Evolutionary conservation across 2,888 invertebrate genomes (phyloP).

Genomic region (Myathropa florea): DNA sequence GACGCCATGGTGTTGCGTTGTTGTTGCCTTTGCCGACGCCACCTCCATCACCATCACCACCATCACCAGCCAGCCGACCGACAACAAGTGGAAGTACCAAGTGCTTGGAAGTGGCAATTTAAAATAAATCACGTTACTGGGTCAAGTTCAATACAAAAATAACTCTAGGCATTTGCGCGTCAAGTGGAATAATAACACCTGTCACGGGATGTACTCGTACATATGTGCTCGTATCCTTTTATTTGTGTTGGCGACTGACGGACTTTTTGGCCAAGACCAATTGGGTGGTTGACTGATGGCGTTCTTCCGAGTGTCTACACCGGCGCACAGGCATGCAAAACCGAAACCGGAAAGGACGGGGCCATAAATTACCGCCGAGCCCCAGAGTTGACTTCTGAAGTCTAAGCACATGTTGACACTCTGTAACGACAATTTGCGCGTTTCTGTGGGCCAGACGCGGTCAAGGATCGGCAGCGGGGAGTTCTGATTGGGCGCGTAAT

Average conservation of each 20-base stretch:
- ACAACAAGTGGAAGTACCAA: constrained; percentile 17
- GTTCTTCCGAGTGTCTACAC: constrained; percentile 24
- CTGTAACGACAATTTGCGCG: constrained; percentile 15
- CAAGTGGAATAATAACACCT: constrained; percentile 34
- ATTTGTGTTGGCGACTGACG: constrained; percentile 4
- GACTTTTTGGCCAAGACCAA: background rate
- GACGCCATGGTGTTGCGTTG: background rate
- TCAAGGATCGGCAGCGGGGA: constrained; percentile 23
- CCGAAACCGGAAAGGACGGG: constrained; percentile 62
- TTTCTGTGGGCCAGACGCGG: constrained; percentile 16
- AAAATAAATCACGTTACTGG: constrained; percentile 63
- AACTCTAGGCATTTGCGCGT: constrained; percentile 38
- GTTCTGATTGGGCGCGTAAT: constrained; percentile 30
- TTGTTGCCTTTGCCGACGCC: background rate
- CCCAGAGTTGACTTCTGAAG: background rate
- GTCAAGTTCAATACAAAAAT: constrained; percentile 65
- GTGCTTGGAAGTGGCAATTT: constrained; percentile 28
- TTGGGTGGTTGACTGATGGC: constrained; percentile 1
- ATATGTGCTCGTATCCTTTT: constrained; percentile 55
- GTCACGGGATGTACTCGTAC: background rate
- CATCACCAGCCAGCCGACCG: background rate
- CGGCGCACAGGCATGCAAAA: background rate
- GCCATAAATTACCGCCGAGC: constrained; percentile 33
- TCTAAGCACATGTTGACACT: constrained; percentile 29
- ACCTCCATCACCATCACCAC: background rate